A percentile compares a stretch with the other conserved stretches of the same genome.
Evolutionary conservation across 2,888 invertebrate genomes (phyloP).

Genomic region (Phortica okadai): DNA sequence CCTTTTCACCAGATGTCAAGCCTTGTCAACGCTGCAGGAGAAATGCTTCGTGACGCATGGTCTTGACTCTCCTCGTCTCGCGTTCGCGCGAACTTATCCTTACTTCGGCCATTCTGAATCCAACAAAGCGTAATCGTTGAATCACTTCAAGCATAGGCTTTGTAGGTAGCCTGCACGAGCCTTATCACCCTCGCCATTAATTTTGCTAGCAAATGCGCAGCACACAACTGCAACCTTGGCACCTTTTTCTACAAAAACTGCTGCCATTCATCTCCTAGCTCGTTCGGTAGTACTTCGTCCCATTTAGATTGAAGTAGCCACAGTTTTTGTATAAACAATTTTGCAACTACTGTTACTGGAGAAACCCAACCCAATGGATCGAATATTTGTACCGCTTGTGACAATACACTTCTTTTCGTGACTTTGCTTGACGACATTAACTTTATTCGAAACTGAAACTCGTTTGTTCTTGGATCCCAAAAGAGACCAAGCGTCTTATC

Average conservation of each 20-base stretch:
- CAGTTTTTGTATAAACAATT: background rate
- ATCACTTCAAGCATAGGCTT: too few species aligned
- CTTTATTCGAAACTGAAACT: slow-evolving; percentile 2
- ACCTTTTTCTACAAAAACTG: background rate
- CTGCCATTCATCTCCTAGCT: too few species aligned
- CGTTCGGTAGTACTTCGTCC: slow-evolving; percentile 1
- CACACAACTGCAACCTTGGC: slow-evolving; percentile 1
- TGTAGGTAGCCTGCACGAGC: too few species aligned
- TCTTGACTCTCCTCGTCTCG: too few species aligned
- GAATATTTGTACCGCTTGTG: slow-evolving; percentile 15
- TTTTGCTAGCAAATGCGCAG: background rate
- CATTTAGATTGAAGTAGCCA: background rate
- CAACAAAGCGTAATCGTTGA: too few species aligned
- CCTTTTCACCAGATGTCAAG: too few species aligned
- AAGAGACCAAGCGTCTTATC: slow-evolving; percentile 14
- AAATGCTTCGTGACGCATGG: too few species aligned
- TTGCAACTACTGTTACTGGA: too few species aligned
- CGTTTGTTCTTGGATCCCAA: background rate
- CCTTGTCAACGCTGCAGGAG: too few species aligned
- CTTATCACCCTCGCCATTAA: background rate
- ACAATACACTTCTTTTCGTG: slow-evolving; percentile 10
- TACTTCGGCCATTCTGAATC: too few species aligned
- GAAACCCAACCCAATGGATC: slow-evolving; percentile 22
- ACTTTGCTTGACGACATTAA: slow-evolving; percentile 9
- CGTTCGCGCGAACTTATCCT: too few species aligned